Percentiles rank a stretch among this genome's conserved stretches.
Evolutionary conservation across 1,140 invertebrate species (phyloP).

Genomic region (Hylyphantes graminicola): DNA sequence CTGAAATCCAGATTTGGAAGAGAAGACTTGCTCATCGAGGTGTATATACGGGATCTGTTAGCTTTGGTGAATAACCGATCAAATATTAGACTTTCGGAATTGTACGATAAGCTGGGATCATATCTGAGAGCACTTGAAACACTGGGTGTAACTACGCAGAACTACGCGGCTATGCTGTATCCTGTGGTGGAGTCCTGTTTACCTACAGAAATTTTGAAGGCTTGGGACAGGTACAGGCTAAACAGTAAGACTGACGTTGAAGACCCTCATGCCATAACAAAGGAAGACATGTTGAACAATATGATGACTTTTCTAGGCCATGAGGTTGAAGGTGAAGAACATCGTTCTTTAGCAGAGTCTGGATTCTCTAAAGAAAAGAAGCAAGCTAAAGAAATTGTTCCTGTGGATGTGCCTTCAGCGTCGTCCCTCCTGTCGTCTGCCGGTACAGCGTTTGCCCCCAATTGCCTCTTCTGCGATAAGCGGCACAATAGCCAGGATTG

Average conservation of each 20-base stretch:
- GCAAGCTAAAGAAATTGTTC: no score
- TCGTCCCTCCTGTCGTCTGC: no score
- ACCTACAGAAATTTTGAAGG: no score
- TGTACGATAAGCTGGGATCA: neutral
- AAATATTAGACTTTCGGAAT: neutral
- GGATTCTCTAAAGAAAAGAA: neutral
- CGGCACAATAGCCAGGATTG: no score
- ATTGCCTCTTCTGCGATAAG: no score
- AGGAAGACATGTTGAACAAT: slow-evolving; percentile 1
- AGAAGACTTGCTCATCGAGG: neutral
- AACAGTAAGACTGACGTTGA: neutral
- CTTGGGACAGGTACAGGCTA: neutral
- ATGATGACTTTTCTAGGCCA: neutral
- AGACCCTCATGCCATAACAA: neutral
- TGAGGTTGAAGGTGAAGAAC: slow-evolving; percentile 24
- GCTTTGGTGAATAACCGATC: neutral
- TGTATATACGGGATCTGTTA: neutral
- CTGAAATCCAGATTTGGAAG: neutral
- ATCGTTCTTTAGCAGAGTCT: slow-evolving; percentile 5
- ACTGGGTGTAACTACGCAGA: neutral
- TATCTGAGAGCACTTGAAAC: slow-evolving; percentile 28
- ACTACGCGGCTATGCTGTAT: neutral
- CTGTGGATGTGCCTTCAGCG: no score
- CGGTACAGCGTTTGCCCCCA: no score
- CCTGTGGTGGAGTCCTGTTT: neutral